Evolutionary conservation across 2,888 invertebrate genomes (phyloP).

Genomic region (Hydrotaea diabolus): DNA sequence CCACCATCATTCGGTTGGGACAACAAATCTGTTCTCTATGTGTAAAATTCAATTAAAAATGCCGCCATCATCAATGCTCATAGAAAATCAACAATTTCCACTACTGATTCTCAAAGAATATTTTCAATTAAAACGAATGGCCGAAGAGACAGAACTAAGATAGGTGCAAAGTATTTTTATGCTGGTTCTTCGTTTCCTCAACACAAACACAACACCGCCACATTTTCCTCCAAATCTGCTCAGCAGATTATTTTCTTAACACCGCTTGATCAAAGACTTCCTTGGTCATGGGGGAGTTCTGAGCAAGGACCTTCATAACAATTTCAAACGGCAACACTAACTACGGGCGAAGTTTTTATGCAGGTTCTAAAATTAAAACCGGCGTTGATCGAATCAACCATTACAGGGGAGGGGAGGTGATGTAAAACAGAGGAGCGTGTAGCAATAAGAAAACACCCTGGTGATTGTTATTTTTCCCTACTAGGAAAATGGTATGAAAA

Average conservation of each 20-base stretch:
- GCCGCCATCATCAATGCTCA: neutral
- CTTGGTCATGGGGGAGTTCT: conserved; percentile 21
- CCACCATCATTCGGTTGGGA: too few relatives aligned
- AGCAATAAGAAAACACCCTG: neutral
- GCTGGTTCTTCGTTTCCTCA: conserved; percentile 9
- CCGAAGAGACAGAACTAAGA: neutral
- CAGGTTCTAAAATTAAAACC: conserved; percentile 61
- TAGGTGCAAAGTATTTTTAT: conserved; percentile 25
- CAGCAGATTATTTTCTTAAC: neutral
- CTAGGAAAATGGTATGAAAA: neutral
- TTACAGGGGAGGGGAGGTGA: neutral
- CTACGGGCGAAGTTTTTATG: conserved; percentile 39
- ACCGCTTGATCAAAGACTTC: neutral
- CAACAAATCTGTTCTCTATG: neutral
- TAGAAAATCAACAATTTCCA: neutral
- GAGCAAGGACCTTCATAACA: neutral
- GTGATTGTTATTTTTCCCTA: neutral
- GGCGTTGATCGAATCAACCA: conserved; percentile 18
- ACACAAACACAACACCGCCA: conserved; percentile 10
- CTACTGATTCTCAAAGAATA: conserved; percentile 1
- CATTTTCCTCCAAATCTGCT: neutral
- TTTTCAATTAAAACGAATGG: neutral
- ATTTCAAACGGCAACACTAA: neutral
- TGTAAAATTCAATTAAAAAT: neutral
- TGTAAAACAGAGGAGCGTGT: neutral